phyloP scores from a whole-genome alignment of 2,113 vertebrate species.

The Ictalurus furcatus region DNA sequence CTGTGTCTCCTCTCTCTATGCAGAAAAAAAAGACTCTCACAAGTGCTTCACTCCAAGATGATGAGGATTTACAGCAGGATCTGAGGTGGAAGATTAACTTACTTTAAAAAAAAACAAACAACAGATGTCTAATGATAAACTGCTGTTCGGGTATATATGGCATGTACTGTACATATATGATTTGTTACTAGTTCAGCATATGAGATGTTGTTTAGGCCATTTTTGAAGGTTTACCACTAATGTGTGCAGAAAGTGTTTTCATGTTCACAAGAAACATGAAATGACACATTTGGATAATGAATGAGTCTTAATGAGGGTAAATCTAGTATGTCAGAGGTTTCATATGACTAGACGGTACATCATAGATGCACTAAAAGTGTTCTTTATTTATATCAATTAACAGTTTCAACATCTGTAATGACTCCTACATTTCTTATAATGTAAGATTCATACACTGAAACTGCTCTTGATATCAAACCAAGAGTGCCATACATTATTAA shows the following conservation, averaged over 20 bases:
- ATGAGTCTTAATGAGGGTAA: not conserved
- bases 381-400: not conserved
- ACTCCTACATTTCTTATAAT: not conserved
- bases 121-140: not conserved
- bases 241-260: not conserved
- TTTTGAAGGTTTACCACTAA: not conserved
- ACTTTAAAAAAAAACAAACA: not conserved
- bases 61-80: slow-evolving; percentile 3
- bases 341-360: not conserved
- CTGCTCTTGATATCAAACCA: not conserved
- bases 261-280: not conserved
- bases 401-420: not conserved
- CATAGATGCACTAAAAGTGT: not conserved
- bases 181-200: not conserved
- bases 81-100: not conserved
- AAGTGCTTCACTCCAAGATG: not conserved
- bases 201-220: not conserved
- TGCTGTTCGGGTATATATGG: not conserved
- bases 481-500: not conserved
- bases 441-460: not conserved
- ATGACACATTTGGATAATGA: not conserved
- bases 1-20: slow-evolving; percentile 28
- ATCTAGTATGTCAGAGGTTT: not conserved
- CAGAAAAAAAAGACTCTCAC: slow-evolving; percentile 8
- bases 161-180: not conserved